Conservation (phyloP, 2,888 invertebrate species). For the Aphrophora alni region DNA sequence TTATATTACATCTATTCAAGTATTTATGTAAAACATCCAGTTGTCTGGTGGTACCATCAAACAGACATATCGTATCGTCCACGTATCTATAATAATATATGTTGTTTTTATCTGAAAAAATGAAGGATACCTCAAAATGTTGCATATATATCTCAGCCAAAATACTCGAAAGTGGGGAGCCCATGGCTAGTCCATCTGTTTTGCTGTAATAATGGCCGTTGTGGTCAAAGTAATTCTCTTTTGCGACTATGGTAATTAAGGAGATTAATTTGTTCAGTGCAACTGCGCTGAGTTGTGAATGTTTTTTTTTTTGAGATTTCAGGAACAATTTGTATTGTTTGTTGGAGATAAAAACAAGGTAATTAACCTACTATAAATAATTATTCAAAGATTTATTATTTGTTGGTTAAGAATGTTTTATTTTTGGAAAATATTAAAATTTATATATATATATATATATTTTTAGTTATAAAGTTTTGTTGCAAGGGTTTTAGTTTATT, state of each 20-base stretch:
- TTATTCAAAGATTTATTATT: too few relatives aligned
- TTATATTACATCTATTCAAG: not conserved
- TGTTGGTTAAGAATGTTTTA: too few relatives aligned
- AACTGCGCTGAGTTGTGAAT: too few relatives aligned
- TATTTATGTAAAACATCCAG: not conserved
- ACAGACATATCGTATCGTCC: conserved; percentile 11
- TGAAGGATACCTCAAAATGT: not conserved
- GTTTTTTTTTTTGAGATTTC: too few relatives aligned
- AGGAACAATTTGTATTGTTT: too few relatives aligned
- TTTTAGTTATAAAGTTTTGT: too few relatives aligned
- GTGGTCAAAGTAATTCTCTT: not conserved
- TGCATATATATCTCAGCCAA: conserved; percentile 14
- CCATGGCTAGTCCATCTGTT: conserved; percentile 17
- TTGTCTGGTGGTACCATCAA: not conserved
- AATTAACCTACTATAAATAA: too few relatives aligned
- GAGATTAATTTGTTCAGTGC: not conserved
- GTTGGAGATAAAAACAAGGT: too few relatives aligned
- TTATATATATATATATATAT: too few relatives aligned
- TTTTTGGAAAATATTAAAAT: too few relatives aligned
- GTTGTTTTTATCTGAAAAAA: not conserved
- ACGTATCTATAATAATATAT: conserved; percentile 12
- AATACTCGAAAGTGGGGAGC: conserved; percentile 13
- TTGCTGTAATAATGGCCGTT: not conserved
- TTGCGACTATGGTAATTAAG: not conserved
- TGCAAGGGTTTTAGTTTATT: too few relatives aligned